phyloP scores from a whole-genome alignment of 2,888 invertebrate species.

The Chalcis sispes region DNA sequence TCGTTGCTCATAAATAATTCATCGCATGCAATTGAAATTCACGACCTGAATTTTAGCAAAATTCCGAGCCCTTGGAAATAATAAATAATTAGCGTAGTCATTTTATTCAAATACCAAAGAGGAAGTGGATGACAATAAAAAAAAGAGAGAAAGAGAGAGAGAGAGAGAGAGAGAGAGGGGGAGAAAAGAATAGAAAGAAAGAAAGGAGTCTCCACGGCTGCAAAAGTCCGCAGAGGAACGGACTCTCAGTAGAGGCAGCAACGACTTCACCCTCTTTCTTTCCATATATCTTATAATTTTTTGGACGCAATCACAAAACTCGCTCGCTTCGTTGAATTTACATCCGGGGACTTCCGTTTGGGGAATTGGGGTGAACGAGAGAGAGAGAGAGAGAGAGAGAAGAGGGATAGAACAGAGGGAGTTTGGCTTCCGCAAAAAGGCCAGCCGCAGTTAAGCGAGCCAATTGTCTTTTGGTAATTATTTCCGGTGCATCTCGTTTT shows the following conservation, averaged over 20 bases:
- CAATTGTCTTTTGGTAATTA: slow-evolving; percentile 65
- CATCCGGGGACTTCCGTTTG: slow-evolving; percentile 26
- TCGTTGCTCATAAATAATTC: slow-evolving; percentile 34
- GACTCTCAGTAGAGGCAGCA: slow-evolving; percentile 13
- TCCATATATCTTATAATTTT: slow-evolving; percentile 45
- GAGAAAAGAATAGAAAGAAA: not conserved
- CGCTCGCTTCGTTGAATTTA: slow-evolving; percentile 57
- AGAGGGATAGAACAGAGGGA: not conserved
- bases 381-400: not conserved
- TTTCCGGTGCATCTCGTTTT: slow-evolving; percentile 59
- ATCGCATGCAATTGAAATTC: slow-evolving; percentile 39
- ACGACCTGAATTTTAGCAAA: slow-evolving; percentile 41
- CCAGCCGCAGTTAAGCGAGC: slow-evolving; percentile 52
- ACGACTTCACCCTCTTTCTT: not conserved
- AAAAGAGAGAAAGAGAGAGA: not conserved
- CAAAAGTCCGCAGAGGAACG: slow-evolving; percentile 15
- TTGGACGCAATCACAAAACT: slow-evolving; percentile 23
- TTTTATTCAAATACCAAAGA: slow-evolving; percentile 38
- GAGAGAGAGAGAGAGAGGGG: not conserved
- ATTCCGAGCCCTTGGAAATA: slow-evolving; percentile 6
- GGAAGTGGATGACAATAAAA: not conserved
- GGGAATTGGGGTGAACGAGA: not conserved
- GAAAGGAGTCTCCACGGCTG: not conserved
- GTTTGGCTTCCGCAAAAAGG: slow-evolving; percentile 41
- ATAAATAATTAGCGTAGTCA: slow-evolving; percentile 41